A percentile compares a stretch with the other conserved stretches of the same genome.
These are phyloP conservation scores for Sebastes hubbsi DNA, from an alignment of 2,797 vertebrate genomes.

Conservation along the genomic window DNA sequence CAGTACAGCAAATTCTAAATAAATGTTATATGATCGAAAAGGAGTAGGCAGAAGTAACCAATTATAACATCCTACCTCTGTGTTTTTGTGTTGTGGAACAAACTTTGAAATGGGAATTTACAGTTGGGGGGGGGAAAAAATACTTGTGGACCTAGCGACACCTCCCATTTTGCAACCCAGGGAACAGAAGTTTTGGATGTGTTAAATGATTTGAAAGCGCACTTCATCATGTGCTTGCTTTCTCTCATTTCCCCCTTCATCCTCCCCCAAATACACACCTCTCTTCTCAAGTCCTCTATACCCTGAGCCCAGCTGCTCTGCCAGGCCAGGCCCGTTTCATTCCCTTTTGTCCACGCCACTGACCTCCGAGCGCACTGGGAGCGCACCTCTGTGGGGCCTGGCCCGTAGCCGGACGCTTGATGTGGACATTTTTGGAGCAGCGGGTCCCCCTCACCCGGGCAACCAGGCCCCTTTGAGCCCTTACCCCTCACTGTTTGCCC, in stretches of 20 bases:
- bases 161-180: not conserved
- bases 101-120: not conserved
- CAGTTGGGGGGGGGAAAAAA: not conserved
- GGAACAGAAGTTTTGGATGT: not conserved
- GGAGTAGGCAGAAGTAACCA: not conserved
- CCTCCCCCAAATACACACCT: not conserved
- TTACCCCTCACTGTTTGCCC: conserved; percentile 79
- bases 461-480: conserved; percentile 78
- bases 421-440: conserved; percentile 80
- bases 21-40: not conserved
- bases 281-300: conserved; percentile 7
- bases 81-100: not conserved
- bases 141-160: not conserved
- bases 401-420: conserved; percentile 70
- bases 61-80: too few species aligned
- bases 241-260: conserved; percentile 3
- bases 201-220: not conserved
- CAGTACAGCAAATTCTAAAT: not conserved
- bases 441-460: conserved; percentile 77
- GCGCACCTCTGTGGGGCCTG: conserved; percentile 69
- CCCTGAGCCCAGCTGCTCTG: conserved; percentile 50
- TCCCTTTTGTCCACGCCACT: conserved; percentile 64
- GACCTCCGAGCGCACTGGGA: conserved; percentile 62
- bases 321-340: conserved; percentile 31
- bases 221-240: conserved; percentile 1